Evolutionary conservation across 2,888 invertebrate genomes (phyloP).

Genomic region (Cosmorhoe ocellata): DNA sequence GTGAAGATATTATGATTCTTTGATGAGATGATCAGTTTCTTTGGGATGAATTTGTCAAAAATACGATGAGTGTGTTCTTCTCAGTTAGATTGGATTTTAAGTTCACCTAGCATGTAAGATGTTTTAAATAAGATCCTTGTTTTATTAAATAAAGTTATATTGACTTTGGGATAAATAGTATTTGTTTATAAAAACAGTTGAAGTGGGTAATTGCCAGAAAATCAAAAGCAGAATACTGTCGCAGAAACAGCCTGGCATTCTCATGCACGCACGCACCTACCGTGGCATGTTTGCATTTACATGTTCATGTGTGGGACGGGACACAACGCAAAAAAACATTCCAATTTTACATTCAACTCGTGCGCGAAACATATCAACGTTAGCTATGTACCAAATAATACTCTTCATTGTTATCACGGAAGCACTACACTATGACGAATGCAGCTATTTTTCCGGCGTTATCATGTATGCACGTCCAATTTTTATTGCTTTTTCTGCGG

Average conservation of each 20-base stretch:
- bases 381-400: constrained; percentile 42
- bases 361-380: constrained; percentile 25
- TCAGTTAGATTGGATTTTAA: no score
- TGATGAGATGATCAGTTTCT: background rate
- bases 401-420: constrained; percentile 59
- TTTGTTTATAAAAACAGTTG: no score
- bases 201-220: background rate
- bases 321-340: constrained; percentile 20
- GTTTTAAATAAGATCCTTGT: no score
- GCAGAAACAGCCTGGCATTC: constrained; percentile 9
- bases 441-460: constrained; percentile 69
- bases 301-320: no score
- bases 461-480: constrained; percentile 74
- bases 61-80: no score
- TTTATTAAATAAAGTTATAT: no score
- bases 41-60: background rate
- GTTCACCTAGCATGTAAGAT: no score
- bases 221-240: constrained; percentile 12
- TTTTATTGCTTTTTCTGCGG: constrained; percentile 78
- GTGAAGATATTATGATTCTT: background rate
- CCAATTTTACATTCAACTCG: constrained; percentile 20
- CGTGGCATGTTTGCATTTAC: constrained; percentile 19
- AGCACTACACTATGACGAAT: constrained; percentile 63
- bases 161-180: no score
- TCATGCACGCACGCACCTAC: constrained; percentile 19